Evolutionary conservation across 35 echinoderm and acorn worm species (phyloP), one percentile per base, ranked within the genome.

Genomic region (Holothuria glaberrima): DNA sequence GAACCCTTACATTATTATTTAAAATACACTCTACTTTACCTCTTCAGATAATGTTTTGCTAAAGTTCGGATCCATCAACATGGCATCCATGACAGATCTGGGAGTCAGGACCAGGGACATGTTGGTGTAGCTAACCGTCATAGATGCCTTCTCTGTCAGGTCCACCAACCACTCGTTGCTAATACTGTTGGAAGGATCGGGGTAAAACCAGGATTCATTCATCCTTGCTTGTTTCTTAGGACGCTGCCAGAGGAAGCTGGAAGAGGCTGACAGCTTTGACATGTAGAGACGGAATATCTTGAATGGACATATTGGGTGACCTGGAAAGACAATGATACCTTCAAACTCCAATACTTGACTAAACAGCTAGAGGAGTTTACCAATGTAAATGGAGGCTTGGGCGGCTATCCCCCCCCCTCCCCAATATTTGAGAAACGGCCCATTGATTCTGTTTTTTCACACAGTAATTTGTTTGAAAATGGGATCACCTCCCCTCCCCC

Each of bases 121-220:
- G 31, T 84, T 84, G 57, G 80, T 84, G 34, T 84, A 84, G 80
- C 80, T 84, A 27, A 84, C 80, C 12, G 80, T 84, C 80, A 84
- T 84, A 6, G 80, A 84, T 7, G 80, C 80, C 16, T 63, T 61
- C 30, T 84, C 80, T 45, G 80, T 84, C 10, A 84, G 80, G 54
- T 84, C 80, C 52, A 84, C 3, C 14, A 84, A 54, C 80, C 80
- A 84, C 46, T 84, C 80, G 6, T 84, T 84, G 21, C 33, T 84
- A 46, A 84, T 84, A 19, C 25, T 84, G 57, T 63, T 84, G 80
- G 27, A 61, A 30, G 80, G 46, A 7, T 84, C 80, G 0, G 80
- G 80, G 31, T 84, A 57, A 30, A 61, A 84, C 80, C 80, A 84
- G 24, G 22, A 61, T 22, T 84, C 80, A 0, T 36, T 36, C 21